Conservation (phyloP, 2,888 invertebrate species). For the Ceratothoa steindachneri region DNA sequence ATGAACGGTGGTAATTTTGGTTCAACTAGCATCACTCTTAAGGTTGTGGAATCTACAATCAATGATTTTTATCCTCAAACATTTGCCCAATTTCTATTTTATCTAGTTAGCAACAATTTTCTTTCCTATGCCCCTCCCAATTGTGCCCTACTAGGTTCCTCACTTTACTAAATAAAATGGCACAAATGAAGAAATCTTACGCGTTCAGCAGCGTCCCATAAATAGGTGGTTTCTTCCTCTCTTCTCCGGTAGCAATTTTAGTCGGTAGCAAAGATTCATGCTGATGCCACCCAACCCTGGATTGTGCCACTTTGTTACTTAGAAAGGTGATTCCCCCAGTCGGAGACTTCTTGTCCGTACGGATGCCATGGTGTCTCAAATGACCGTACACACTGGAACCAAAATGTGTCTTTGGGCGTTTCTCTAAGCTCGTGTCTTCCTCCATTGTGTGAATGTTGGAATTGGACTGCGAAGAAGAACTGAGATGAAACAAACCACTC, state of each 20-base stretch:
- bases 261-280: neutral
- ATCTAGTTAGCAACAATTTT: neutral
- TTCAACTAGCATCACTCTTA: no score
- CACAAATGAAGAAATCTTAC: neutral
- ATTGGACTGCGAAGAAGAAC: neutral
- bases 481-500: neutral
- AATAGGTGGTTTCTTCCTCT: neutral
- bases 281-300: neutral
- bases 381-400: neutral
- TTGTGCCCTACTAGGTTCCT: no score
- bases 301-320: conserved; percentile 20
- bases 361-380: neutral
- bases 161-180: no score
- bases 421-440: conserved; percentile 26
- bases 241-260: neutral
- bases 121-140: no score
- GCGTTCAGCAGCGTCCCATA: neutral
- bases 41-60: no score
- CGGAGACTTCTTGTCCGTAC: neutral
- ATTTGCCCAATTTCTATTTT: no score
- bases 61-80: no score
- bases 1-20: no score
- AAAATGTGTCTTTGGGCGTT: neutral
- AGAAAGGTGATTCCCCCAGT: conserved; percentile 18
- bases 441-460: conserved; percentile 44